phyloP scores from a whole-genome alignment of 2,888 invertebrate species.

The Drosophila monieri region DNA sequence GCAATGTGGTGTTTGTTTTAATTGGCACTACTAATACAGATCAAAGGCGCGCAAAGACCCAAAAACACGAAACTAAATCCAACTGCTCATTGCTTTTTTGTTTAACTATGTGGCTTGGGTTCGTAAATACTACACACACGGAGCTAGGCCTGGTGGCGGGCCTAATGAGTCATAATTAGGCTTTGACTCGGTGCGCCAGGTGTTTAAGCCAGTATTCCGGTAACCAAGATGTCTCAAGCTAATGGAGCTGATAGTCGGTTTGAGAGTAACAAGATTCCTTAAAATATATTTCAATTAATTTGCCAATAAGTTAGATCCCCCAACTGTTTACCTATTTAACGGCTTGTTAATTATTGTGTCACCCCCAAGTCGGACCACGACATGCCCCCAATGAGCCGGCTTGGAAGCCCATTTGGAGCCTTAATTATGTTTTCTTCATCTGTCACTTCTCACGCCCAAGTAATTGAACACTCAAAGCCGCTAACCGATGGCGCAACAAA shows the following conservation, averaged over 20 bases:
- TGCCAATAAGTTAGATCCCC: not conserved
- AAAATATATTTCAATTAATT: not conserved
- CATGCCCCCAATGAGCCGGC: not conserved
- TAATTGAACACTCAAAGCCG: conserved; percentile 35
- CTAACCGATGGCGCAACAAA: conserved; percentile 36
- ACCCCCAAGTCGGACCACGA: not conserved
- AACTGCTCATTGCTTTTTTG: conserved; percentile 31
- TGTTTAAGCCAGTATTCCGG: conserved; percentile 12
- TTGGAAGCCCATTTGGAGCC: conserved; percentile 3
- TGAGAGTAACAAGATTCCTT: no score
- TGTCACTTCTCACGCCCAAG: conserved; percentile 42
- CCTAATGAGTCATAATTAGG: conserved; percentile 53
- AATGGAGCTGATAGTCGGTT: no score
- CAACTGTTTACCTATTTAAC: not conserved
- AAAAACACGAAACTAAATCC: conserved; percentile 47
- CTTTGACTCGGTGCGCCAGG: conserved; percentile 8
- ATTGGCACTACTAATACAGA: conserved; percentile 56
- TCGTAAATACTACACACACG: conserved; percentile 12
- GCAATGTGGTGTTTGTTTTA: conserved; percentile 72
- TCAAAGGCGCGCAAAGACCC: conserved; percentile 58
- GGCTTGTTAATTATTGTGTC: not conserved
- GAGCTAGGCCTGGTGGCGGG: conserved; percentile 16
- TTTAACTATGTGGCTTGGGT: conserved; percentile 9
- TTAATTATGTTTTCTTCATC: conserved; percentile 44
- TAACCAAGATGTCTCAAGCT: not conserved